Conservation (phyloP, 2,113 vertebrate genomes). For the Siniperca knerii region DNA sequence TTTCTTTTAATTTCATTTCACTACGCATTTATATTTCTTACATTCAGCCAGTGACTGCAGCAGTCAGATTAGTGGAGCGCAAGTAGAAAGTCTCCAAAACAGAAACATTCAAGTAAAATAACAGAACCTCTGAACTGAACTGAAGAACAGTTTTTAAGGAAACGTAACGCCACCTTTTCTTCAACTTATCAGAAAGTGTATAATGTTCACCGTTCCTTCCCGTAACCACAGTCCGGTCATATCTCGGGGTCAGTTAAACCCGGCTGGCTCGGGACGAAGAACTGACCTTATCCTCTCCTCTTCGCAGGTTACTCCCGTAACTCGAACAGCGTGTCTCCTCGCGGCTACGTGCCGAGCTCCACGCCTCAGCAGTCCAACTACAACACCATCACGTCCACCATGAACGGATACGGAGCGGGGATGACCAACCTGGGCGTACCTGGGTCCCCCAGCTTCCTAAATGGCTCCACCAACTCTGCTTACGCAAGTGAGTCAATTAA, state of each 20-base stretch:
- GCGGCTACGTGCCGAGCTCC: slow-evolving; percentile 93
- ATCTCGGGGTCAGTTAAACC: background rate
- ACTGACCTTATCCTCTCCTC: background rate
- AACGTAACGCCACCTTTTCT: too few relatives aligned
- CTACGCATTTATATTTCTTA: too few relatives aligned
- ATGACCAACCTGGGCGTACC: slow-evolving; percentile 94
- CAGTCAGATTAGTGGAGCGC: too few relatives aligned
- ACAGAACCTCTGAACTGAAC: too few relatives aligned
- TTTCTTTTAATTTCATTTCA: too few relatives aligned
- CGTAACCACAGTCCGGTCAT: background rate
- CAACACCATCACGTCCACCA: slow-evolving; percentile 89
- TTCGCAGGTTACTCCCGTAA: slow-evolving; percentile 91
- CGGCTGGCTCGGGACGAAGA: background rate
- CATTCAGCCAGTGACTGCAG: too few relatives aligned
- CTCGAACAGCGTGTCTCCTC: slow-evolving; percentile 90
- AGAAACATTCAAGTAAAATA: too few relatives aligned
- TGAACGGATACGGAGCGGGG: slow-evolving; percentile 89
- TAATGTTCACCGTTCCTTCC: too few relatives aligned
- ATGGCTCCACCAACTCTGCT: slow-evolving; percentile 94
- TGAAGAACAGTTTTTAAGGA: too few relatives aligned
- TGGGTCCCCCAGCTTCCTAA: slow-evolving; percentile 96
- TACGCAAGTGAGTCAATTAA: slow-evolving; percentile 91
- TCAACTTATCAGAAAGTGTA: too few relatives aligned
- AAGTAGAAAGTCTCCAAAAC: too few relatives aligned
- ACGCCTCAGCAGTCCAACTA: slow-evolving; percentile 94